These are phyloP conservation scores for Bombycilla garrulus DNA, from an alignment of 2,113 vertebrate genomes.

Conservation along the genomic window DNA sequence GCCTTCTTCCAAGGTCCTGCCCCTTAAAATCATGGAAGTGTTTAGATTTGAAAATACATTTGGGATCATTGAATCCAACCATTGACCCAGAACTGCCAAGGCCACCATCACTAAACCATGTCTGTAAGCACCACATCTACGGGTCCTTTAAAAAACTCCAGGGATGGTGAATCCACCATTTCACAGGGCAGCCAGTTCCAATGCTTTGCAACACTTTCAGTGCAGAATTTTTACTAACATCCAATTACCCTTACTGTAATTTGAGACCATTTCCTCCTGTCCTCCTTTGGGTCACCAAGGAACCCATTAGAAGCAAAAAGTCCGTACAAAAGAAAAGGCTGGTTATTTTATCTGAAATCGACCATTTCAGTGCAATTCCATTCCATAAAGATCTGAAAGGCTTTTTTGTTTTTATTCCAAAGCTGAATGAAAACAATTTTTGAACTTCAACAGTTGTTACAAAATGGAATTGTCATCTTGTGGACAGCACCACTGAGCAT, in stretches of 20 bases:
- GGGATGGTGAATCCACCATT: background rate
- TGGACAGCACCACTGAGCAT: conserved; percentile 54
- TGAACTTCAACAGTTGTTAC: conserved; percentile 56
- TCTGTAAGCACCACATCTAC: background rate
- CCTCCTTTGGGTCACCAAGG: background rate
- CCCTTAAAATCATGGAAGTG: background rate
- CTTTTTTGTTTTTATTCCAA: conserved; percentile 58
- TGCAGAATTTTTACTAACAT: background rate
- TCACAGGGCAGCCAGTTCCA: background rate
- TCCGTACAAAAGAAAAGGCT: background rate
- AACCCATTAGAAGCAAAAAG: background rate
- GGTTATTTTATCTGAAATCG: conserved; percentile 17
- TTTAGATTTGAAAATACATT: background rate
- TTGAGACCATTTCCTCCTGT: background rate
- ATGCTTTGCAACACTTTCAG: background rate
- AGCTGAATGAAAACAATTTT: conserved; percentile 42
- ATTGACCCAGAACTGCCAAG: background rate
- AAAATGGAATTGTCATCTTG: conserved; percentile 56
- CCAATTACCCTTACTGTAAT: background rate
- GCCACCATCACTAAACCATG: background rate
- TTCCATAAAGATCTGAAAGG: conserved; percentile 17
- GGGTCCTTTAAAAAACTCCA: background rate
- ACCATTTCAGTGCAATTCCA: background rate
- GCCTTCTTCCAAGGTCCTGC: background rate
- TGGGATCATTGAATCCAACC: background rate